Conservation (phyloP, 1,140 invertebrate genomes). For the Drosophila kohkoa region DNA sequence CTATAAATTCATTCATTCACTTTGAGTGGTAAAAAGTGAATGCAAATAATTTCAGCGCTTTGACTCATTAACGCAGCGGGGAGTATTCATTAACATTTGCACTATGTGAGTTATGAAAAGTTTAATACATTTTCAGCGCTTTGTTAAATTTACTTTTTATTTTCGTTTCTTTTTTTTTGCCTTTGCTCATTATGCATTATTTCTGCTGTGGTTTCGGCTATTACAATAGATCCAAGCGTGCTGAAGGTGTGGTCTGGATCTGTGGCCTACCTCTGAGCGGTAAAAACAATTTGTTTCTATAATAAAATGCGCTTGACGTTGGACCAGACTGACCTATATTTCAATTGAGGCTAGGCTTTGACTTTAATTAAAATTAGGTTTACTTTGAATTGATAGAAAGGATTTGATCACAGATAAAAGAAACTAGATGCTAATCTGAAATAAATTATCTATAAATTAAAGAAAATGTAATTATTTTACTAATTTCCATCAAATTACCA, state of each 20-base stretch:
- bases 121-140: conserved; percentile 52
- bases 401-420: not conserved
- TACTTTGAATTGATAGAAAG: not conserved
- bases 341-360: not conserved
- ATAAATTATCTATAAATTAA: too few species aligned
- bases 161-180: not conserved
- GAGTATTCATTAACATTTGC: conserved; percentile 71
- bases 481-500: too few species aligned
- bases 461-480: too few species aligned
- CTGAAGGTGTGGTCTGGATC: conserved; percentile 54
- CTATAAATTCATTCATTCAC: conserved; percentile 65
- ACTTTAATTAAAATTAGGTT: not conserved
- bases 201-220: conserved; percentile 14
- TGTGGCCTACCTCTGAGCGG: conserved; percentile 24
- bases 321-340: conserved; percentile 17
- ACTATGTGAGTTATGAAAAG: conserved; percentile 53
- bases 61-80: conserved; percentile 77
- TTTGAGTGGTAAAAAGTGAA: conserved; percentile 71
- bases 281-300: conserved; percentile 39
- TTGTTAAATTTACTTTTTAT: conserved; percentile 42
- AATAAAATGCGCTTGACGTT: conserved; percentile 22
- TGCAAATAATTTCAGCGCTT: conserved; percentile 79
- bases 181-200: conserved; percentile 17
- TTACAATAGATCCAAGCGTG: conserved; percentile 32
- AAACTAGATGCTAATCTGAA: too few species aligned